Base-by-base conservation (phyloP, 1,140 invertebrate species). In the Adoxophyes honmai region DNA sequence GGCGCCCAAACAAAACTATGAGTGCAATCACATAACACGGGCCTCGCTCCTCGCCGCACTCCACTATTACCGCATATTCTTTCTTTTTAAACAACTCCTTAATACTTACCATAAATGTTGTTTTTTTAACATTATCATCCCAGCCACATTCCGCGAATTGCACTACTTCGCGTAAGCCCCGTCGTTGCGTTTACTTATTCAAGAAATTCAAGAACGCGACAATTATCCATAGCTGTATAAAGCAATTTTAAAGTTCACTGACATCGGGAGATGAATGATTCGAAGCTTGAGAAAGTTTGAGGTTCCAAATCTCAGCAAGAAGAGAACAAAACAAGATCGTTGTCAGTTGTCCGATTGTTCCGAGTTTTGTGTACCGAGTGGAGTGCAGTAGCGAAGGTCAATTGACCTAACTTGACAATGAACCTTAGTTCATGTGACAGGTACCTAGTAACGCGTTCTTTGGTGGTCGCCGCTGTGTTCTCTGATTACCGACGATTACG, bases 1-100 rank as follows among this genome's bases (percentile, higher is more conserved):
- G 65, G 66, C 67, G 66, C 57, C 59, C 64, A 65, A 73, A 67
- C 66, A 71, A 65, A 73, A 73, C 66, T 69, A 68, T 69, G 65
- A 42, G 36, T 60, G 37, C 56, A 35, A 33, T 11, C 21, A 18
- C 4, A 11, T 16, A 11, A 28, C 42, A 28, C 21, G 21, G 6
- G 21, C 21, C 21, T 28, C 21, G 21, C 21, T 28, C 21, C 21
- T 28, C 21, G 21, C 2, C 6, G 6, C 6, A 2, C 21, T 7
- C 0, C 14, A 39, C 37, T 44, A 44, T 21, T 48, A 28, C 21
- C 11, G 18, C 42, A 1, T 11, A 48, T 48, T 48, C 4, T 18
- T 33, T 9, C 10, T 48, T 48, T 28, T 28, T 28, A 28, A 28
- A 28, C 2, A 28, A 6, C 21, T 28, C 6, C 21, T 28, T 28